Evolutionary conservation across 2,113 vertebrate genomes (phyloP).

Genomic region (Embiotoca jacksoni): DNA sequence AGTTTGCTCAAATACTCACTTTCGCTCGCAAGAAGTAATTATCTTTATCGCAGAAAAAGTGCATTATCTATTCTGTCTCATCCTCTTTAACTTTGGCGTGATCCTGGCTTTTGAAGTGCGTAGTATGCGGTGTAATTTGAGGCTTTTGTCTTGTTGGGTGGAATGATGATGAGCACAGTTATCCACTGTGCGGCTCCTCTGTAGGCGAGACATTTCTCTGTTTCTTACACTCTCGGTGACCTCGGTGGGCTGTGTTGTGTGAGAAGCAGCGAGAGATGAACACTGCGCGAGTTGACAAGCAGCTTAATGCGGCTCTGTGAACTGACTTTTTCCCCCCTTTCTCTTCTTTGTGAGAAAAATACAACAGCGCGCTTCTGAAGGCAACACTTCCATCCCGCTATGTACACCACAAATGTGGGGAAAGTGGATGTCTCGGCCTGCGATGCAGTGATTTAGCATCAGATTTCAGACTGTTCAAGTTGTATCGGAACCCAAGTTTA

Average conservation of each 20-base stretch:
- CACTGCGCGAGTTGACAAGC: conserved; percentile 21
- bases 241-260: conserved; percentile 62
- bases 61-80: not conserved
- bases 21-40: not conserved
- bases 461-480: not conserved
- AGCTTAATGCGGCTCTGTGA: conserved; percentile 1
- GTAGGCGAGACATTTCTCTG: conserved; percentile 53
- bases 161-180: conserved; percentile 28
- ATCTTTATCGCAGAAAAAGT: not conserved
- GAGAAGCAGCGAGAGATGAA: conserved; percentile 38
- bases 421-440: not conserved
- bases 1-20: not conserved
- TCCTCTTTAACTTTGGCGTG: not conserved
- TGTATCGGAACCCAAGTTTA: not conserved
- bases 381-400: not conserved
- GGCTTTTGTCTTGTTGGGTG: conserved; percentile 23
- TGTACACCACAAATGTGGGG: not conserved
- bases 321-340: not conserved
- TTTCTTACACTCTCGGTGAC: conserved; percentile 47
- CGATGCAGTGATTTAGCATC: not conserved
- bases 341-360: not conserved
- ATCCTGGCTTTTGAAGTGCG: conserved; percentile 10
- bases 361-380: not conserved
- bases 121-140: conserved; percentile 2
- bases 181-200: conserved; percentile 26